These are phyloP conservation scores for Venturia canescens DNA, from an alignment of 1,140 invertebrate species.

Conservation along the genomic window DNA sequence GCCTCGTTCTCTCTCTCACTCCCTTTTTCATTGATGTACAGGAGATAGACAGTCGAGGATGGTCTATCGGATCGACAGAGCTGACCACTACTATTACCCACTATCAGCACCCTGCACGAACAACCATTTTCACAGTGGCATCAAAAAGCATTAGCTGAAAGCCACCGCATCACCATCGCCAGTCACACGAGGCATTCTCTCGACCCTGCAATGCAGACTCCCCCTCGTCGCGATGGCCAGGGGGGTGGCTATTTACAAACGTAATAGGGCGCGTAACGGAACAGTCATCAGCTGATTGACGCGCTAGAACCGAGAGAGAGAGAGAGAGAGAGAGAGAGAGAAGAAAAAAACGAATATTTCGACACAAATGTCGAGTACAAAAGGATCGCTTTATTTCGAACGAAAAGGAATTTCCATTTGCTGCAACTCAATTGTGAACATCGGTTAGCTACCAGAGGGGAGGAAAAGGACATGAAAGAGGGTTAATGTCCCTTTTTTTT, in stretches of 20 bases:
- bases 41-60: slow-evolving; percentile 1
- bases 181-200: slow-evolving; percentile 8
- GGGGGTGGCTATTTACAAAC: slow-evolving; percentile 57
- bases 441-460: neutral
- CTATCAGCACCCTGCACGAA: slow-evolving; percentile 20
- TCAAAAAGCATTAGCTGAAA: slow-evolving; percentile 30
- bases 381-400: slow-evolving; percentile 32
- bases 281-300: slow-evolving; percentile 64
- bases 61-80: slow-evolving; percentile 20
- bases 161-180: slow-evolving; percentile 18
- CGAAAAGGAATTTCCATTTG: slow-evolving; percentile 22
- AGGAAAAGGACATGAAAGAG: neutral
- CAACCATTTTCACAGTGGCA: slow-evolving; percentile 27
- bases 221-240: neutral
- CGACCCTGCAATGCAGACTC: slow-evolving; percentile 27
- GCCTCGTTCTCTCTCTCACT: neutral
- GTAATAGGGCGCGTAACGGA: slow-evolving; percentile 61
- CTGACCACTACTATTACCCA: slow-evolving; percentile 34
- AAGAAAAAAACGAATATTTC: neutral
- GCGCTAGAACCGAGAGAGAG: slow-evolving; percentile 10
- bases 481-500: neutral
- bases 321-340: slow-evolving; percentile 2
- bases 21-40: slow-evolving; percentile 7
- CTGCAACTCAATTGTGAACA: neutral
- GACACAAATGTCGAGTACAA: slow-evolving; percentile 11